Base-by-base conservation (phyloP, 2,888 invertebrate genomes). In the Patella ulyssiponensis region DNA sequence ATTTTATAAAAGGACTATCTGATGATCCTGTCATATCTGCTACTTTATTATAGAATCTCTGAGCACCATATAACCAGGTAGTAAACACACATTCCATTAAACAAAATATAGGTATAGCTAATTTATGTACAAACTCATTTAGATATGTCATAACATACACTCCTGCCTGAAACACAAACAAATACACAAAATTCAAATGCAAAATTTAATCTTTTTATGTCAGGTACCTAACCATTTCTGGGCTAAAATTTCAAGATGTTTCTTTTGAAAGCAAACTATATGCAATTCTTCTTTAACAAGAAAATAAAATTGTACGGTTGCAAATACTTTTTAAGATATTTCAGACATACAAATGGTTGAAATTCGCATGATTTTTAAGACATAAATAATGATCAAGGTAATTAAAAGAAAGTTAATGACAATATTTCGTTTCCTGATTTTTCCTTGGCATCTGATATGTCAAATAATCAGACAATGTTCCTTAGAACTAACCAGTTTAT, bases 1-100 rank as follows among this genome's bases (percentile, higher is more conserved):
- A 84, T 74, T 84, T 85, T 87, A 87, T 87, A 81, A 86, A 84
- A n/a, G 86, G 84, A 72, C 85, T 85, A 80, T 88, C 87, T 9
- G 84, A 83, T 53, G 83, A 83, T 17, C 87, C 87, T 0, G 87
- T 87, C 88, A 89, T 89, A 78, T 89, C 88, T 1, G 86, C 82
- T 54, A 89, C 82, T 20, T 86, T 81, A 69, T 86, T 85, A 56
- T 85, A 82, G 73, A 88, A 85, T 15, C 85, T 82, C 33, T 82
- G 85, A 2, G 86, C 86, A 4, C 88, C 87, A 78, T 87, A 89
- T 73, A 87, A 77, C 84, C 87, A 89, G 82, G 86, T 86, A 23
- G 88, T 78, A 5, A 83, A 74, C n/a, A 87, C 73, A 74, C 86
- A 86, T 78, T 88, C 86, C 14, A 82, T 72, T 27, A 84, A 69